Base-by-base conservation (phyloP, 2,888 invertebrate species). In the Polydrusus pterygomalis region DNA sequence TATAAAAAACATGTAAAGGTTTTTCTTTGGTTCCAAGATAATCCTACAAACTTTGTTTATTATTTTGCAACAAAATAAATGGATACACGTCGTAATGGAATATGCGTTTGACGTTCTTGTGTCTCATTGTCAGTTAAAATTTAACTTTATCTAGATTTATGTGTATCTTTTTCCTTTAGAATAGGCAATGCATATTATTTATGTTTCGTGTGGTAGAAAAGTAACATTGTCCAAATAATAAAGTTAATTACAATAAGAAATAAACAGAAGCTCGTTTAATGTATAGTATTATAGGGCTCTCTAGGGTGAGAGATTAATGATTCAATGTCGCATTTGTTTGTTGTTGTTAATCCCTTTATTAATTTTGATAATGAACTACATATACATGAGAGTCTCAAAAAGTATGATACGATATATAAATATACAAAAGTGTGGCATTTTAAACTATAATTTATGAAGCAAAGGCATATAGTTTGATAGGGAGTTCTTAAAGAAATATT, bases 151-250 rank as follows among this genome's bases (percentile, higher is more conserved):
- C n/a, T n/a, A n/a, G n/a, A n/a, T n/a, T n/a, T 25, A 5, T 25
- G 25, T 25, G 25, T 25, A 5, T 25, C 25, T 34, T 1, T 34
- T 34, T 34, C 8, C 34, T 65, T 49, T 65, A 60, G 17, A 38
- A 17, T 60, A 40, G 58, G 11, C 17, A 49, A 47, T 13, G 49
- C 34, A 49, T 49, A 65, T 49, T 30, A 20, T n/a, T n/a, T n/a
- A 49, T 65, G 65, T 65, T 65, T 45, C 34, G 65, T 65, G 64
- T 64, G 64, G 47, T 64, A 64, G 65, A 65, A 38, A 11, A 38
- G 15, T 11, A 17, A 38, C 65, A 17, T 65, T 49, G 65, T 65
- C 51, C 65, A 49, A 18, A 34, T 34, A 51, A 38, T 51, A 15
- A 65, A 51, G 30, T 51, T 60, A 60, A 38, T 15, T 60, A 34